Conservation (phyloP, 2,888 invertebrate species). For the Margaritifera margaritifera region DNA sequence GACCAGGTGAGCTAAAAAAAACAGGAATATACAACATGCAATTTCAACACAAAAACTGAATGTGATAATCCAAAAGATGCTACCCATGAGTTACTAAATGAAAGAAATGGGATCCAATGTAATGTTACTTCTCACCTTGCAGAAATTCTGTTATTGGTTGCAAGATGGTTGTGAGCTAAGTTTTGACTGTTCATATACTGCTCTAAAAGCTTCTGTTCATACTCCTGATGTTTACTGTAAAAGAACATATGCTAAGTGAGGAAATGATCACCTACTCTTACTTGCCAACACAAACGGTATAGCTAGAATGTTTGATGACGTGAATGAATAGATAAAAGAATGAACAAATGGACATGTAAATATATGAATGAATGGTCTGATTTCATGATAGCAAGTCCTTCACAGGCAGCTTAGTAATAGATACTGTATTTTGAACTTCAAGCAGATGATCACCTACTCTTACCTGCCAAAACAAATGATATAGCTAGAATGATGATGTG, state of each 20-base stretch:
- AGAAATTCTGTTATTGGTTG: slow-evolving; percentile 38
- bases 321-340: too few relatives aligned
- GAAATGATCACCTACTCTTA: neutral
- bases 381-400: too few relatives aligned
- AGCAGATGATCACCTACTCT: neutral
- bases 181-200: slow-evolving; percentile 67
- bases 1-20: neutral
- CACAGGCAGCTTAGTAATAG: too few relatives aligned
- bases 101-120: too few relatives aligned
- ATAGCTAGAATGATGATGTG: neutral
- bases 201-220: slow-evolving; percentile 72
- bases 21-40: neutral
- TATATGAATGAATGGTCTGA: too few relatives aligned
- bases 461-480: neutral
- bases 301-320: neutral
- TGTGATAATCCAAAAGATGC: too few relatives aligned
- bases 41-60: neutral
- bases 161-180: slow-evolving; percentile 51
- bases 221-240: slow-evolving; percentile 71
- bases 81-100: too few relatives aligned
- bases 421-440: too few relatives aligned
- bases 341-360: too few relatives aligned
- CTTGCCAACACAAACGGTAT: neutral
- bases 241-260: slow-evolving; percentile 9
- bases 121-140: slow-evolving; percentile 35